Percentiles rank a stretch among this genome's conserved stretches.
phyloP scores from a whole-genome alignment of 2,113 vertebrate genomes.

The Aix galericulata region DNA sequence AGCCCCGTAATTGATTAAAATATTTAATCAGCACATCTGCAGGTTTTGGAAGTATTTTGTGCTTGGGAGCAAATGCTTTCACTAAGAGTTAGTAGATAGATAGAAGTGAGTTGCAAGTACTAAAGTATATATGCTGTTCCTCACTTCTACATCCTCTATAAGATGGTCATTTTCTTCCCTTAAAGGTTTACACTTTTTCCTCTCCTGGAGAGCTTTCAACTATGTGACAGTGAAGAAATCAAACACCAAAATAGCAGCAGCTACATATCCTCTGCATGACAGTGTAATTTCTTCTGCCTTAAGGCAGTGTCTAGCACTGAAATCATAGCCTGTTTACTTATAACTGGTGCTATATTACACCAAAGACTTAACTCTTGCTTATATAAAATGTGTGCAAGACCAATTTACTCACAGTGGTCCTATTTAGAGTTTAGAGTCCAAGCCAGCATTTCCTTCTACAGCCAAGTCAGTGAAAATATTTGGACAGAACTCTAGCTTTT shows the following conservation, averaged over 20 bases:
- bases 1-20: not conserved
- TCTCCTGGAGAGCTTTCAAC: conserved; percentile 91
- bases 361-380: conserved; percentile 73
- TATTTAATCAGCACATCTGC: not conserved
- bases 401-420: conserved; percentile 46
- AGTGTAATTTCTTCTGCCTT: conserved; percentile 94
- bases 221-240: conserved; percentile 89
- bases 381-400: conserved; percentile 57
- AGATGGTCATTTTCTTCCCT: conserved; percentile 67
- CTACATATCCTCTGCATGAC: conserved; percentile 91
- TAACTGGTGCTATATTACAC: conserved; percentile 81
- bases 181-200: conserved; percentile 64
- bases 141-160: not conserved
- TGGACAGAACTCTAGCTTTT: conserved; percentile 13
- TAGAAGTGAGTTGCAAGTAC: not conserved
- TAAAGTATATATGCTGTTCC: not conserved
- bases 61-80: not conserved
- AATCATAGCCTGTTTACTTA: conserved; percentile 94
- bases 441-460: conserved; percentile 7
- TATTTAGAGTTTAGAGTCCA: conserved; percentile 18
- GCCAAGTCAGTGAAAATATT: not conserved
- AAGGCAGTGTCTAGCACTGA: conserved; percentile 89
- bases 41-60: not conserved
- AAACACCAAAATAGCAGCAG: conserved; percentile 84
- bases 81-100: not conserved